Base-by-base conservation (phyloP, 92 coral and sea anemone genomes). In the Palythoa grandiflora region DNA sequence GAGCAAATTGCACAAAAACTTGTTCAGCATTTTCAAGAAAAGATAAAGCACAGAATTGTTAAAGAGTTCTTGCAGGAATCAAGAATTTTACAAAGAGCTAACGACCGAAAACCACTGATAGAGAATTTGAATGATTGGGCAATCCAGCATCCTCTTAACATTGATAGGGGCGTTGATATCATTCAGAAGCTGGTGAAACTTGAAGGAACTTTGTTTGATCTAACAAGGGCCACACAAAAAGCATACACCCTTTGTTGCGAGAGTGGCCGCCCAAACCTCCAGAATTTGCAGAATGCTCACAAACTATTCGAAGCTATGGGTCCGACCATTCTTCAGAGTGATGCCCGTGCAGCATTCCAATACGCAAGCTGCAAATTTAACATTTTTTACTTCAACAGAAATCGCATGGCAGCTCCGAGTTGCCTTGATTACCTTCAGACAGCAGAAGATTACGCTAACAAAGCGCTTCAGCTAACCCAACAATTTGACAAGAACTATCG, bases 241-340 rank as follows among this genome's bases (percentile, higher is more conserved):
- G 93, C 89, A 36, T 47, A 63, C 3, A 6, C n/a, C 16, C 60
- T 53, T 51, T 77, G 88, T 71, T 5, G 47, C 47, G n/a, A 19
- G 2, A 60, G 38, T 51, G 44, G 38, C 0, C 40, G 28, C 39
- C 84, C 21, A 15, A 87, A 50, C 12, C 86, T 91, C 8, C 37
- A 61, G 55, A 76, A 77, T 17, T 38, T 87, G 38, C 96, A 94
- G 85, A 57, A 88, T 53, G 93, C 96, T 36, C 92, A 94, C 80
- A 89, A 87, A 86, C 86, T 94, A 5, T 83, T 91, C 13, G 90
- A 94, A 35, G 96, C 96, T n/a, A 87, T 91, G 94, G 96, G 96
- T 0, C 53, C 63, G 14, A 78, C 75, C 21, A 38, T 91, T 39
- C 55, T 91, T n/a, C 91, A 89, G 73, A 80, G 77, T 57, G 10